Conservation (phyloP, 2,888 invertebrate genomes). For the Ophraella communa region DNA sequence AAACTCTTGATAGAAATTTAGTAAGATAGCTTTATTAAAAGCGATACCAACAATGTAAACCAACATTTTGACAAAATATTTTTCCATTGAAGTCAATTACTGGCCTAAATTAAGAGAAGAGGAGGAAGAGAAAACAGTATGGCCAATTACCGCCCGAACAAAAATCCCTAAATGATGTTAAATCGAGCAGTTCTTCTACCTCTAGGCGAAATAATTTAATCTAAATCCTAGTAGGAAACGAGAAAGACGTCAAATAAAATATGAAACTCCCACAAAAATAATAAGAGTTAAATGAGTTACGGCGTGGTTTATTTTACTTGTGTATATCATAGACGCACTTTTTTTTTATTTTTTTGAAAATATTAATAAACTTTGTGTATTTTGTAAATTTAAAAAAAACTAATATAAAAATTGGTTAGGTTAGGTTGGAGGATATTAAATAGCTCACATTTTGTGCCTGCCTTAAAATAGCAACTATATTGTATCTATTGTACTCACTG, state of each 20-base stretch:
- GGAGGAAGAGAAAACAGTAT: slow-evolving; percentile 22
- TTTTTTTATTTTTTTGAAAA: neutral
- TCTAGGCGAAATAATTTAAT: slow-evolving; percentile 49
- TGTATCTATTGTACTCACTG: too few relatives aligned
- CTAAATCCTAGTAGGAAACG: slow-evolving; percentile 45
- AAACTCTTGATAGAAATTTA: neutral
- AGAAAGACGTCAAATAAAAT: slow-evolving; percentile 45
- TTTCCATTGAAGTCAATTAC: neutral
- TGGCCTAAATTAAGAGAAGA: neutral
- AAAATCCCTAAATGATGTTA: slow-evolving; percentile 50
- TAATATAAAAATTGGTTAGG: too few relatives aligned
- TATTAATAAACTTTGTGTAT: neutral
- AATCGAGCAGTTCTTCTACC: slow-evolving; percentile 40
- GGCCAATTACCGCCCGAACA: slow-evolving; percentile 52
- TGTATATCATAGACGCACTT: slow-evolving; percentile 8
- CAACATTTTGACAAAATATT: neutral
- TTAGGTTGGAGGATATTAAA: too few relatives aligned
- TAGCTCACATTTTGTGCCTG: too few relatives aligned
- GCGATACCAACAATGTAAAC: too few relatives aligned
- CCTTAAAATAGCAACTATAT: too few relatives aligned
- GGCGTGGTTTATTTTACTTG: slow-evolving; percentile 37
- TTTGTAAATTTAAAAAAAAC: neutral
- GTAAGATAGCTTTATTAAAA: neutral
- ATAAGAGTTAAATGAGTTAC: slow-evolving; percentile 44
- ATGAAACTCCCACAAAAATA: slow-evolving; percentile 46